A percentile compares a stretch with the other conserved stretches of the same genome.
phyloP scores from a whole-genome alignment of 2,797 vertebrate genomes.

The Aselliscus stoliczkanus region DNA sequence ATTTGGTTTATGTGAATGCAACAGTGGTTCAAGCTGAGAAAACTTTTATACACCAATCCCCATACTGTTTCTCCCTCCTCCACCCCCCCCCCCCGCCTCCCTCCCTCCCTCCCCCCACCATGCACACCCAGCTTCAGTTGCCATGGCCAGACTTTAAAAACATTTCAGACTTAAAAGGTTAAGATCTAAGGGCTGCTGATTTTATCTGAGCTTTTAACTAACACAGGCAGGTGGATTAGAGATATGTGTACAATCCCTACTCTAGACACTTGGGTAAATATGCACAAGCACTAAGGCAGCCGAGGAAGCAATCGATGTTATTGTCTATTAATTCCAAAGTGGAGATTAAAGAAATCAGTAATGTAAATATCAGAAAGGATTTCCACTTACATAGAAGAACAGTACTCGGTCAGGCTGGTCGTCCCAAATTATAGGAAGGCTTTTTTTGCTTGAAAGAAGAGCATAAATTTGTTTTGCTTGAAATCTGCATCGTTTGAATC shows the following conservation, averaged over 20 bases:
- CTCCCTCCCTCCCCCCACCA: background rate
- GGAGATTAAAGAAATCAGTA: constrained; percentile 94
- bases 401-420: constrained; percentile 79
- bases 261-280: constrained; percentile 92
- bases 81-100: background rate
- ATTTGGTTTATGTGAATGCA: constrained; percentile 57
- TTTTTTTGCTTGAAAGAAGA: constrained; percentile 72
- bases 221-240: constrained; percentile 92
- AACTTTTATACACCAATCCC: constrained; percentile 66
- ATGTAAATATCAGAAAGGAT: constrained; percentile 90
- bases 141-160: constrained; percentile 88
- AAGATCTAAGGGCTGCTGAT: constrained; percentile 91
- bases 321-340: constrained; percentile 95
- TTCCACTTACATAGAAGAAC: constrained; percentile 87
- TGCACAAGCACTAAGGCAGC: constrained; percentile 85
- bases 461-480: constrained; percentile 76
- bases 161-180: constrained; percentile 90
- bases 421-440: constrained; percentile 78
- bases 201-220: constrained; percentile 90
- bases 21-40: constrained; percentile 62
- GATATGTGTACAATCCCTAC: constrained; percentile 90
- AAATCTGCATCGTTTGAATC: constrained; percentile 78
- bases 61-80: background rate
- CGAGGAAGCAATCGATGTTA: constrained; percentile 88
- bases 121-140: constrained; percentile 72